A percentile compares a stretch with the other conserved stretches of the same genome.
Conservation (phyloP, 2,113 vertebrate species). For the Tenrec ecaudatus region DNA sequence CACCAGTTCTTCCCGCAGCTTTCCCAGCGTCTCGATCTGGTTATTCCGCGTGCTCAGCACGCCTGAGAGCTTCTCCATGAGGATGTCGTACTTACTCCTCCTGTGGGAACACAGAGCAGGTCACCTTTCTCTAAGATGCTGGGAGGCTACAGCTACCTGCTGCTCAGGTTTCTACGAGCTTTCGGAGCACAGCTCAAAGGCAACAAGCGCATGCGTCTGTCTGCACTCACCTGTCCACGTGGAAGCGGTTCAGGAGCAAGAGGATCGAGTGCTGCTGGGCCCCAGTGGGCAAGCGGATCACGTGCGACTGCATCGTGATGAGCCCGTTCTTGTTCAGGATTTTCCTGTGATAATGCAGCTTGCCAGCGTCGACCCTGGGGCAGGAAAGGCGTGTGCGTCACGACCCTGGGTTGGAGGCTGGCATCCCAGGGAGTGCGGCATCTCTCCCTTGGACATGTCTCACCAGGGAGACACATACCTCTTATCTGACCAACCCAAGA, state of each 20-base stretch:
- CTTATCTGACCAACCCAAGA: neutral
- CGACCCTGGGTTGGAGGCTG: neutral
- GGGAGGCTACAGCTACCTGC: neutral
- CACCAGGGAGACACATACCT: neutral
- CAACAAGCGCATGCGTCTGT: accelerated
- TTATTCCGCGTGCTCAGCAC: slow-evolving; percentile 87
- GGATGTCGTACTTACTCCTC: slow-evolving; percentile 94
- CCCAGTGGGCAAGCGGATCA: slow-evolving; percentile 88
- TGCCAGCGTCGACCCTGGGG: slow-evolving; percentile 94
- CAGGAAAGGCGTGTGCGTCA: neutral
- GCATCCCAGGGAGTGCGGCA: neutral
- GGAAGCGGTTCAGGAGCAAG: slow-evolving; percentile 94
- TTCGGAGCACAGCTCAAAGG: neutral
- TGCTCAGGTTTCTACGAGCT: neutral
- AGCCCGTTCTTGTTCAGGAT: slow-evolving; percentile 92
- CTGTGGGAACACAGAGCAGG: slow-evolving; percentile 82
- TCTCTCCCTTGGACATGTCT: neutral
- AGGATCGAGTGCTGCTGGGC: slow-evolving; percentile 95
- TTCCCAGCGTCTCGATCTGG: slow-evolving; percentile 87
- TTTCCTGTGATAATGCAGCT: slow-evolving; percentile 95
- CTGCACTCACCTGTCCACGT: slow-evolving; percentile 91
- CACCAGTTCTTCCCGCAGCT: slow-evolving; percentile 92
- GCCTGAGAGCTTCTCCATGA: slow-evolving; percentile 93
- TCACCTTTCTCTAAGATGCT: neutral
- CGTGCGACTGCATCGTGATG: slow-evolving; percentile 94